These are phyloP conservation scores for Malurus cyaneus DNA, from an alignment of 2,113 vertebrate genomes.

Conservation along the genomic window DNA sequence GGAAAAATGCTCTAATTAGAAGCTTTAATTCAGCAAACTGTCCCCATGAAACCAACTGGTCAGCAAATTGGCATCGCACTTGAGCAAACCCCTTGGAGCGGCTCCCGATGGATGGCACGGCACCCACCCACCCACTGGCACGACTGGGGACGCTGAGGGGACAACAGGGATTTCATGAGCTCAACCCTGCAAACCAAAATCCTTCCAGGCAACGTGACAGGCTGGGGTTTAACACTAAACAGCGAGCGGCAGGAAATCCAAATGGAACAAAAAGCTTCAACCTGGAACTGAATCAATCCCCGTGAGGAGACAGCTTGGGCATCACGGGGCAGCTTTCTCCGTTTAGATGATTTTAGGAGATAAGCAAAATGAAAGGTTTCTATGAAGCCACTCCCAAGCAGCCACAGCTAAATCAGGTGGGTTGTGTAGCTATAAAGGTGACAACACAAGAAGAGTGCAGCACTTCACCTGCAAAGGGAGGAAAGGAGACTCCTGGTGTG, in stretches of 20 bases:
- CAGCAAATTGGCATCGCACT: not conserved
- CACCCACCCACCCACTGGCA: not conserved
- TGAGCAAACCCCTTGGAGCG: not conserved
- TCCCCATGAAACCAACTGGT: not conserved
- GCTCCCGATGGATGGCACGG: not conserved
- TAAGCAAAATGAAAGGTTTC: not conserved
- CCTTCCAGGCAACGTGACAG: not conserved
- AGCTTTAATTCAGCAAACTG: not conserved
- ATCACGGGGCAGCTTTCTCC: rapidly evolving
- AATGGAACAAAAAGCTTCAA: not conserved
- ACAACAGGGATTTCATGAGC: not conserved
- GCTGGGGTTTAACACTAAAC: not conserved
- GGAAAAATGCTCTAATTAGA: not conserved
- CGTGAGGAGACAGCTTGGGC: not conserved
- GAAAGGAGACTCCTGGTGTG: not conserved
- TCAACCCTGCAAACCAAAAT: not conserved
- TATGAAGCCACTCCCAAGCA: not conserved
- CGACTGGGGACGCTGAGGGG: not conserved
- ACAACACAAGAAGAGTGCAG: rapidly evolving
- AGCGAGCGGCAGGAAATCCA: not conserved
- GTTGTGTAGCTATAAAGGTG: not conserved
- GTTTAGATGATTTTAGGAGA: not conserved
- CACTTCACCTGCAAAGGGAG: not conserved
- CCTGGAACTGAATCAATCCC: not conserved
- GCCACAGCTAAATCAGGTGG: not conserved